phyloP scores from a whole-genome alignment of 2,797 vertebrate genomes.

The Coendou prehensilis region DNA sequence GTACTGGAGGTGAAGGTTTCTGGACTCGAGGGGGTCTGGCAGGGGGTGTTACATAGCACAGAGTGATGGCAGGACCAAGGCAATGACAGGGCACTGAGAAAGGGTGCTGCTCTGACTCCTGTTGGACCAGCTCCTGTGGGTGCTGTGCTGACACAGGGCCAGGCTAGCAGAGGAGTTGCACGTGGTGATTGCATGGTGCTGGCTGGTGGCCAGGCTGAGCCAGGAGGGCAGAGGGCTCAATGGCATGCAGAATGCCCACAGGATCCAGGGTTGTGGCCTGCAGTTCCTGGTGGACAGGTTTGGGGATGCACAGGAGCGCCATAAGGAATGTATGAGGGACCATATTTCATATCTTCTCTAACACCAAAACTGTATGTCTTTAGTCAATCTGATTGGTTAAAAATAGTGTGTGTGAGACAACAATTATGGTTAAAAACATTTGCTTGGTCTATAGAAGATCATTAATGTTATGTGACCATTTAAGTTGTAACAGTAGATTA shows the following conservation, averaged over 20 bases:
- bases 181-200: neutral
- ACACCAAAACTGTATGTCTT: neutral
- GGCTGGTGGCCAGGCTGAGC: neutral
- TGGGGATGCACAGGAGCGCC: neutral
- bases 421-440: conserved; percentile 84
- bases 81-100: neutral
- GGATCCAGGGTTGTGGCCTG: neutral
- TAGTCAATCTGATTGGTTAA: neutral
- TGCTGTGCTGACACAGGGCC: neutral
- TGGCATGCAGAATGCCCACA: neutral
- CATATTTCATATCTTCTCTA: neutral
- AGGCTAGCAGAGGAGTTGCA: neutral
- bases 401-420: conserved; percentile 68
- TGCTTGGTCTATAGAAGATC: conserved; percentile 81
- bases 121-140: neutral
- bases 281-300: neutral
- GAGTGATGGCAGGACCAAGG: too few relatives aligned
- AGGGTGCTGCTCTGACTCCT: neutral
- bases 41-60: neutral
- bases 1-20: neutral
- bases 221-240: neutral
- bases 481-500: conserved; percentile 84
- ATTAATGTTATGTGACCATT: conserved; percentile 85
- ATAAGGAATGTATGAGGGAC: neutral
- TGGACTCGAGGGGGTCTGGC: neutral